These are phyloP conservation scores for Neodiprion virginianus DNA, from an alignment of 1,140 invertebrate species.

Conservation along the genomic window DNA sequence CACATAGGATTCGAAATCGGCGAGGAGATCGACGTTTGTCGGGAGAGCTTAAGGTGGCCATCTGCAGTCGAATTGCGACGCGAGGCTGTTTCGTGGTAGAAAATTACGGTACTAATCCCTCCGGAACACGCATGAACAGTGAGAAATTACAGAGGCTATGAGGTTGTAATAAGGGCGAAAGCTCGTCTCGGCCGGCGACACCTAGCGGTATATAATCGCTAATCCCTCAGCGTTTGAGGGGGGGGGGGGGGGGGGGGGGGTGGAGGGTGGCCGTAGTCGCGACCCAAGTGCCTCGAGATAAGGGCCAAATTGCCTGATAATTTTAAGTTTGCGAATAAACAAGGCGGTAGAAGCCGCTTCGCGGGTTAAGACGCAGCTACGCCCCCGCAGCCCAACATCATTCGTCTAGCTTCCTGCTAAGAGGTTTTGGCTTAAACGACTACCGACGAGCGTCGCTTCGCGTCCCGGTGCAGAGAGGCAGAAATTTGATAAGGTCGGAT, in stretches of 20 bases:
- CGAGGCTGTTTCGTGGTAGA: neutral
- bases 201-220: slow-evolving; percentile 26
- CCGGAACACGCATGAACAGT: slow-evolving; percentile 35
- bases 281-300: slow-evolving; percentile 19
- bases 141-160: slow-evolving; percentile 32
- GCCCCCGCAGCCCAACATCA: neutral
- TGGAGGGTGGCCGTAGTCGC: neutral
- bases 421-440: slow-evolving; percentile 7
- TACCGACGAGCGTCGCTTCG: neutral
- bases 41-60: too few species aligned
- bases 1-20: too few species aligned
- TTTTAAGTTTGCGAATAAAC: slow-evolving; percentile 31
- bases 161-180: neutral
- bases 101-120: slow-evolving; percentile 41
- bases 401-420: neutral
- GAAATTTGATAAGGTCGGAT: neutral
- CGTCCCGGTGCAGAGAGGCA: neutral
- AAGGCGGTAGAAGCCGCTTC: slow-evolving; percentile 20
- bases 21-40: too few species aligned
- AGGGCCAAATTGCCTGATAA: slow-evolving; percentile 22
- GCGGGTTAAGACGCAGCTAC: neutral
- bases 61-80: too few species aligned
- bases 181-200: slow-evolving; percentile 2
- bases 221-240: slow-evolving; percentile 34
- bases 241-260: slow-evolving; percentile 29